A percentile compares a stretch with the other conserved stretches of the same genome.
Conservation (phyloP, 2,113 vertebrate genomes). For the Prunella himalayana region DNA sequence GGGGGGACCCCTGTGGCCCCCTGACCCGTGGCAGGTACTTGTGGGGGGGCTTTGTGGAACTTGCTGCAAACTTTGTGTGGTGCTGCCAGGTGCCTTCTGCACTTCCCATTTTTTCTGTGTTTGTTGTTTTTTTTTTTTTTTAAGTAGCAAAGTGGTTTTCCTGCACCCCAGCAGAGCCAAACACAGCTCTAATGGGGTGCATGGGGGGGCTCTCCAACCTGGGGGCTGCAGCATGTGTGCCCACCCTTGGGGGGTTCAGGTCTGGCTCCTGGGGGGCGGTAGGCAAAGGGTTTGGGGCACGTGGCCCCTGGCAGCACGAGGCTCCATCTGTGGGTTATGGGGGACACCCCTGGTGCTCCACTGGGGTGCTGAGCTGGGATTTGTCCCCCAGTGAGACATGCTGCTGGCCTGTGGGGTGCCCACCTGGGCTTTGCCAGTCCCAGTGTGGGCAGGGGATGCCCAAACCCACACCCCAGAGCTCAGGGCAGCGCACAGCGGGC, state of each 20-base stretch:
- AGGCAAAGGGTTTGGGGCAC: accelerated
- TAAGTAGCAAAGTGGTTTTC: not conserved
- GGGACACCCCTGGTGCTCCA: not conserved
- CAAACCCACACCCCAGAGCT: not conserved
- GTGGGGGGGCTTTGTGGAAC: not conserved
- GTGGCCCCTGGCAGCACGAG: accelerated
- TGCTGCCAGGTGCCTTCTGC: not conserved
- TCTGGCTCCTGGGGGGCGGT: not conserved
- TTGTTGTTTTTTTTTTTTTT: not conserved
- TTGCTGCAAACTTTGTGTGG: not conserved
- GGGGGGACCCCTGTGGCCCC: not conserved
- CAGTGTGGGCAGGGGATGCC: accelerated
- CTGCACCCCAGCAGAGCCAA: not conserved
- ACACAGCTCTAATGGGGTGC: not conserved
- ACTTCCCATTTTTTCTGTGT: not conserved
- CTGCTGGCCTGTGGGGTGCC: not conserved
- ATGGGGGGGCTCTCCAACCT: accelerated
- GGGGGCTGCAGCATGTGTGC: not conserved
- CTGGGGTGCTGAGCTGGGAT: not conserved
- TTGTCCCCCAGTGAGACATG: accelerated
- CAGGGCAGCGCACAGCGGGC: accelerated
- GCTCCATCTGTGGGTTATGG: accelerated
- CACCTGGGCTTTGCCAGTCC: not conserved
- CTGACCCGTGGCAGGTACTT: accelerated
- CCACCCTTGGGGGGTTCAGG: not conserved